A percentile compares a stretch with the other conserved stretches of the same genome.
Conservation (phyloP, 2,113 vertebrate species). For the Elephantulus edwardii region DNA sequence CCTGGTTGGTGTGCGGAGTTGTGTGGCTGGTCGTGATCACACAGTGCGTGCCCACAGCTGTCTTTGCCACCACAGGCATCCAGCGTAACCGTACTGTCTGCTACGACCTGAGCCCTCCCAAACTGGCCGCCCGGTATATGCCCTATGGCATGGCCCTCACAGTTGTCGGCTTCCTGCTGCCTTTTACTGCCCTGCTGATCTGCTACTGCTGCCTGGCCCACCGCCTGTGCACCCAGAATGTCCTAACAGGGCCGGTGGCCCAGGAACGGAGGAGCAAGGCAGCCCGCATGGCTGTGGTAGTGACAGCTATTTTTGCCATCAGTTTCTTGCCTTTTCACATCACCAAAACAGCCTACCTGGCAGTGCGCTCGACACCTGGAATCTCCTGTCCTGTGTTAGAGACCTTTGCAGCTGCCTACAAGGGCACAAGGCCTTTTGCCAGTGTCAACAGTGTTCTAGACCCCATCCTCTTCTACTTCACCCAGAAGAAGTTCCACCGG, state of each 20-base stretch:
- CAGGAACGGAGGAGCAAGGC: constrained; percentile 91
- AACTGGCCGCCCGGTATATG: constrained; percentile 86
- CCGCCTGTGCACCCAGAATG: constrained; percentile 88
- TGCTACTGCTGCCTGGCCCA: constrained; percentile 93
- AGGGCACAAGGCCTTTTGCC: constrained; percentile 94
- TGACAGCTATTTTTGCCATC: constrained; percentile 90
- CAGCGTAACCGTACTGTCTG: constrained; percentile 97
- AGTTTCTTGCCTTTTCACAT: constrained; percentile 97
- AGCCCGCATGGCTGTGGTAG: constrained; percentile 91
- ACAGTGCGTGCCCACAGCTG: constrained; percentile 92
- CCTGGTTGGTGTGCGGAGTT: constrained; percentile 88
- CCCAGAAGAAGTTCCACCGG: constrained; percentile 89
- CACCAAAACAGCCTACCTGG: constrained; percentile 95
- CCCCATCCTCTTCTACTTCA: constrained; percentile 98
- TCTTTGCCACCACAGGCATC: constrained; percentile 91
- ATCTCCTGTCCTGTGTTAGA: constrained; percentile 85
- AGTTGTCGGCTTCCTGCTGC: constrained; percentile 91
- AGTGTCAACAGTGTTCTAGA: constrained; percentile 97
- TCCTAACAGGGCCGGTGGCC: constrained; percentile 76
- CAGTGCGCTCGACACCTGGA: constrained; percentile 83
- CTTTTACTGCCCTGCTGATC: constrained; percentile 89
- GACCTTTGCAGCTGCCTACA: constrained; percentile 92
- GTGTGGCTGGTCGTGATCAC: constrained; percentile 89
- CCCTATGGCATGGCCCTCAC: constrained; percentile 96
- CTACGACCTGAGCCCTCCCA: constrained; percentile 92